These are phyloP conservation scores for Neolamprologus kungweensis DNA, from an alignment of 2,113 vertebrate species.

Conservation along the genomic window DNA sequence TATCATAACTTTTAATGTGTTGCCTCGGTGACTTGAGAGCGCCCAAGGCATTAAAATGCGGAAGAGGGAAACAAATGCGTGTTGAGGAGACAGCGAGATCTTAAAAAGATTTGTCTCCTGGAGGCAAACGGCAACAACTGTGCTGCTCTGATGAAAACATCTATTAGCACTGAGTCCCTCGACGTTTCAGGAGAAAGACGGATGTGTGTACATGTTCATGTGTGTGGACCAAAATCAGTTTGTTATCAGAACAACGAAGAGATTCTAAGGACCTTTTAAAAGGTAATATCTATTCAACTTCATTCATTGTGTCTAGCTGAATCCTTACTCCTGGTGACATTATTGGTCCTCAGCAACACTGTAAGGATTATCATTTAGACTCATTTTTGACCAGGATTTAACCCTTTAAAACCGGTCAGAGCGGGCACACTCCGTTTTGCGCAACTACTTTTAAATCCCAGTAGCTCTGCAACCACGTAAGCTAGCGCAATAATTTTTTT, in stretches of 20 bases:
- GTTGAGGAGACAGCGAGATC: background rate
- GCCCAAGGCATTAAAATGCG: background rate
- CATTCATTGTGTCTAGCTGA: background rate
- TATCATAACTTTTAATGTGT: background rate
- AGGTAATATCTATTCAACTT: background rate
- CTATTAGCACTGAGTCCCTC: background rate
- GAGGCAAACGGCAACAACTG: background rate
- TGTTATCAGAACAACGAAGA: background rate
- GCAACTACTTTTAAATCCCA: rapidly evolving
- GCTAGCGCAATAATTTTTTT: too few relatives aligned
- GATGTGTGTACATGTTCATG: background rate
- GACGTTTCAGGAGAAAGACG: background rate
- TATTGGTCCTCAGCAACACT: background rate
- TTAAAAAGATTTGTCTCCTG: background rate
- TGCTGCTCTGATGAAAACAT: background rate
- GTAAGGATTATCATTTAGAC: background rate
- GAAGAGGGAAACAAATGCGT: background rate
- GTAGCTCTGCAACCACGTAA: rapidly evolving
- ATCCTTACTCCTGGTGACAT: background rate
- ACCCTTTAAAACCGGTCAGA: rapidly evolving
- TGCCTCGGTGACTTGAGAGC: background rate
- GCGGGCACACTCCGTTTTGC: rapidly evolving
- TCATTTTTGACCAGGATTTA: background rate
- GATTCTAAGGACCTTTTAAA: background rate
- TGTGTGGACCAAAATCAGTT: background rate